Conservation (phyloP, 1,140 invertebrate genomes). For the Hylyphantes graminicola region DNA sequence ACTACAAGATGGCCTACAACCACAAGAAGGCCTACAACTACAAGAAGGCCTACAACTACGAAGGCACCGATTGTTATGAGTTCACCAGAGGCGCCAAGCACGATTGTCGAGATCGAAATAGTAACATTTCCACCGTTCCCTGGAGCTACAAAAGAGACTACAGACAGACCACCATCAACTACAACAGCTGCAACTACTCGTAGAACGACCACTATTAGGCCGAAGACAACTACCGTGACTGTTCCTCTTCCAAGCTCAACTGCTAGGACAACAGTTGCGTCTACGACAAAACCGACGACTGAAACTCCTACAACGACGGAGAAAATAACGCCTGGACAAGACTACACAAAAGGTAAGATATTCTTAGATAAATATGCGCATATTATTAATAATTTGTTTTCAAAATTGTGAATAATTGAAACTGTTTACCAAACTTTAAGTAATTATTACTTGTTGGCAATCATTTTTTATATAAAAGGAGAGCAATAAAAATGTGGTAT, state of each 20-base stretch:
- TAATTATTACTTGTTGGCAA: no score
- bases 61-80: background rate
- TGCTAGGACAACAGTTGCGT: background rate
- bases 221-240: background rate
- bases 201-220: conserved; percentile 5
- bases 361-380: background rate
- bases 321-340: conserved; percentile 26
- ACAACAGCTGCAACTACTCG: background rate
- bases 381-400: background rate
- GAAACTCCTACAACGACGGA: conserved; percentile 24
- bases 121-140: conserved; percentile 54
- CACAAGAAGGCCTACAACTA: background rate
- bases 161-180: background rate
- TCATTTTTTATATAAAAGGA: no score
- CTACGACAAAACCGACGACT: background rate
- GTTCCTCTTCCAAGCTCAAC: background rate
- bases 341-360: conserved; percentile 45
- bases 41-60: conserved; percentile 6
- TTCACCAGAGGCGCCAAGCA: background rate
- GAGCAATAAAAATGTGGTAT: no score
- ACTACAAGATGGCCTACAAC: background rate
- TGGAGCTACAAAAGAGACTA: conserved; percentile 1
- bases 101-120: conserved; percentile 1
- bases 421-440: background rate
- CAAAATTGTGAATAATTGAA: background rate